These are phyloP conservation scores for Plagodis pulveraria DNA, from an alignment of 2,888 invertebrate genomes.

Conservation along the genomic window DNA sequence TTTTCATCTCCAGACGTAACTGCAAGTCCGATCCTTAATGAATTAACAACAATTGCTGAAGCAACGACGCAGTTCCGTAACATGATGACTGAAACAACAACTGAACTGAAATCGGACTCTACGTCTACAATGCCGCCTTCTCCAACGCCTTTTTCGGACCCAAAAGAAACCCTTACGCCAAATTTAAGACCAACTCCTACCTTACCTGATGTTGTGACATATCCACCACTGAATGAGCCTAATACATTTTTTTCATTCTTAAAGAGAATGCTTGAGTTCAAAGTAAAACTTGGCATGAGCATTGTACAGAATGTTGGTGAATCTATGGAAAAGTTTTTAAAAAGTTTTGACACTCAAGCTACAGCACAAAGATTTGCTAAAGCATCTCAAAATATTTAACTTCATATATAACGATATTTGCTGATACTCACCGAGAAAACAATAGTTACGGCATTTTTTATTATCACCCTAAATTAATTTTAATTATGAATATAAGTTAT, in stretches of 20 bases:
- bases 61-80: constrained; percentile 56
- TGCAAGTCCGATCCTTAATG: constrained; percentile 34
- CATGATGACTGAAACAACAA: constrained; percentile 69
- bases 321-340: constrained; percentile 87
- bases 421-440: constrained; percentile 15
- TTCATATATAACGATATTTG: constrained; percentile 10
- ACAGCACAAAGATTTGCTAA: constrained; percentile 57
- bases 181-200: constrained; percentile 52
- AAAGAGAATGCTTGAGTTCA: constrained; percentile 87
- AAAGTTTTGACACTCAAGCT: constrained; percentile 77
- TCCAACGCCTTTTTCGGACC: constrained; percentile 49
- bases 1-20: constrained; percentile 59
- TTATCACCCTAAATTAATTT: too few species aligned
- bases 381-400: constrained; percentile 48
- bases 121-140: constrained; percentile 67
- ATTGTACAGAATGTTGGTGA: constrained; percentile 88
- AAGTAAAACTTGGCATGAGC: constrained; percentile 87
- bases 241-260: constrained; percentile 85
- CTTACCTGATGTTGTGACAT: constrained; percentile 68
- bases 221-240: constrained; percentile 67
- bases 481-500: not conserved
- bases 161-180: constrained; percentile 42
- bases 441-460: not conserved
- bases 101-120: constrained; percentile 66
- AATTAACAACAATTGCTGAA: constrained; percentile 44